Percentiles rank a stretch among this genome's conserved stretches.
Evolutionary conservation across 2,888 invertebrate genomes (phyloP).

Genomic region (Heliothis peltigera): DNA sequence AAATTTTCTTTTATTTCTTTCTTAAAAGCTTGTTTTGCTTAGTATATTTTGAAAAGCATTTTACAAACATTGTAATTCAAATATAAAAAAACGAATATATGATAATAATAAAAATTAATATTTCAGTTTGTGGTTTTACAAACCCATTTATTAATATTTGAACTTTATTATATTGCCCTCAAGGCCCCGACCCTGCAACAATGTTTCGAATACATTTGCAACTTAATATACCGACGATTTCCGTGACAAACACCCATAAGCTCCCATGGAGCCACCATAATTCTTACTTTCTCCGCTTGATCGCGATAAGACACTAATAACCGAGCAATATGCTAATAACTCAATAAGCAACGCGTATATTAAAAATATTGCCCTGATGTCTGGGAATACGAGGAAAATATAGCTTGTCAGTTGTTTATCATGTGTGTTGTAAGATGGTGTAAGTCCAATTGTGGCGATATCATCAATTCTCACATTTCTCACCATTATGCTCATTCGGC

Average conservation of each 20-base stretch:
- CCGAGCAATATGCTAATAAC: slow-evolving; percentile 56
- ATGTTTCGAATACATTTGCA: slow-evolving; percentile 37
- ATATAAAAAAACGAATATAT: too few species aligned
- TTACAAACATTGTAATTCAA: too few species aligned
- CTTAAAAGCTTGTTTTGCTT: too few species aligned
- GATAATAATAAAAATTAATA: too few species aligned
- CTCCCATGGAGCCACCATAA: slow-evolving; percentile 45
- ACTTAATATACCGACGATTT: slow-evolving; percentile 38
- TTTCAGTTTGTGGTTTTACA: neutral
- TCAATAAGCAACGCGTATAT: slow-evolving; percentile 40
- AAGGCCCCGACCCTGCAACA: slow-evolving; percentile 16
- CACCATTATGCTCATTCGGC: slow-evolving; percentile 20
- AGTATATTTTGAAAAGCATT: too few species aligned
- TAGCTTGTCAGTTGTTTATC: slow-evolving; percentile 47
- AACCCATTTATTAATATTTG: slow-evolving; percentile 10
- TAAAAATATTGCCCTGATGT: slow-evolving; percentile 36
- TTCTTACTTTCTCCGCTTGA: slow-evolving; percentile 55
- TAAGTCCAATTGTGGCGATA: slow-evolving; percentile 35
- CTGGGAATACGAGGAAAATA: slow-evolving; percentile 39
- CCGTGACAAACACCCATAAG: slow-evolving; percentile 55
- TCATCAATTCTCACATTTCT: slow-evolving; percentile 47
- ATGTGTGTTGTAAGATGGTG: slow-evolving; percentile 34
- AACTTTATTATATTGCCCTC: slow-evolving; percentile 10
- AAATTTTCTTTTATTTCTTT: too few species aligned
- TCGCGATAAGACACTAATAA: slow-evolving; percentile 58